Base-by-base conservation (phyloP, 2,888 invertebrate species). In the Tetragonula carbonaria region DNA sequence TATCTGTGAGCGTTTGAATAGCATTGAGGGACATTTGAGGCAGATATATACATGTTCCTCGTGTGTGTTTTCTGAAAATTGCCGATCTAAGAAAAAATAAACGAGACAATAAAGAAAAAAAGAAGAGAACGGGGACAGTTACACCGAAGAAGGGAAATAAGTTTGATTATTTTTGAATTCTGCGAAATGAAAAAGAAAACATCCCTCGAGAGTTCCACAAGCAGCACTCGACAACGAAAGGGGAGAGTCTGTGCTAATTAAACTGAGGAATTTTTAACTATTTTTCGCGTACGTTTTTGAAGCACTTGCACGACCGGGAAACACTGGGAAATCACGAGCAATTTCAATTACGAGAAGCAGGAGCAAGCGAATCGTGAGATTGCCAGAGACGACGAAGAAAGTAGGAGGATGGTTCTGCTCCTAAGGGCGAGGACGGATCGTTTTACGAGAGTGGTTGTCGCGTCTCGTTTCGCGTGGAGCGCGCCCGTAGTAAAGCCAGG, bases 401-500 rank as follows among this genome's bases (percentile, higher is more conserved):
- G 33, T 33, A 33, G 8, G 53, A 53, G 18, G 53, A 53, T 16
- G 51, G 18, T 73, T 45, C 38, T 75, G 72, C 74, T 33, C 23
- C 45, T 45, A 45, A 45, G 53, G 45, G 72, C 76, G 79, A 85
- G 79, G 76, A 78, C 77, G 73, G 75, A 86, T 89, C 80, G 67
- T 78, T 87, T 86, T 75, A 78, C 82, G 82, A 84, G 82, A 84
- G 68, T 73, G 62, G 78, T 68, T 70, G 82, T 86, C 84, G 79
- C 84, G 78, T 81, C 79, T 87, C 80, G 63, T 87, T 82, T 74
- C 71, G 73, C 80, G 38, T 38, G n/a, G n/a, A 73, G 57, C 38
- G 66, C 68, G 59, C 62, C 21, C 66, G 28, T 57, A 55, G 77
- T 74, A 86, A 82, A 79, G 78, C 73, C 68, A n/a, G 74, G 45